Evolutionary conservation across 92 coral and sea anemone species (phyloP).

Genomic region (Anthopleura xanthogrammica): DNA sequence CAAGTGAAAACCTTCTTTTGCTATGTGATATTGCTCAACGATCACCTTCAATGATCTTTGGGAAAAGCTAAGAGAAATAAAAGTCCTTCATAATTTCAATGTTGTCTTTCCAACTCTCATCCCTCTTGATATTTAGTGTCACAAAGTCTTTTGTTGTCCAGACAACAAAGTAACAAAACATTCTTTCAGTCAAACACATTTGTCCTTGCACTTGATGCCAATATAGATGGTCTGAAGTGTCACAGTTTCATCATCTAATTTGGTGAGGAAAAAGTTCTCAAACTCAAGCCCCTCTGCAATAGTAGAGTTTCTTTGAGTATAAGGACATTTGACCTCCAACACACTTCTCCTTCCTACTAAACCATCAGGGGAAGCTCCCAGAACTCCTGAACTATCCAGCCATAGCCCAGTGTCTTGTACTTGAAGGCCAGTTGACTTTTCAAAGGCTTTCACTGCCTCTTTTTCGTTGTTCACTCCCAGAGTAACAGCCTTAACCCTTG

Average conservation of each 20-base stretch:
- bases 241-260: conserved; percentile 22
- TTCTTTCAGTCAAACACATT: conserved; percentile 27
- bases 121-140: conserved; percentile 26
- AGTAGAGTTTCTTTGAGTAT: conserved; percentile 13
- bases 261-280: conserved; percentile 28
- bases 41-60: conserved; percentile 51
- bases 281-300: conserved; percentile 26
- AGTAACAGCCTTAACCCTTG: conserved; percentile 21
- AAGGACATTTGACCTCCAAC: conserved; percentile 39
- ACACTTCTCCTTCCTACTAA: conserved; percentile 26
- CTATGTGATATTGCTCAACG: conserved; percentile 9
- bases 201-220: conserved; percentile 64
- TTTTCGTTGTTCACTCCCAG: conserved; percentile 24
- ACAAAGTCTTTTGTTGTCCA: conserved; percentile 45
- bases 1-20: neutral
- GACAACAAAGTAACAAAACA: conserved; percentile 38
- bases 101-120: conserved; percentile 38
- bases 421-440: neutral
- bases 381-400: conserved; percentile 28
- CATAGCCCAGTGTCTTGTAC: conserved; percentile 31
- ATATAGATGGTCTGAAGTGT: conserved; percentile 32
- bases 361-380: conserved; percentile 43
- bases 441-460: conserved; percentile 24
- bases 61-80: conserved; percentile 41
- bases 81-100: conserved; percentile 37